Evolutionary conservation across 2,888 invertebrate species (phyloP).

Genomic region (Idaea biselata): DNA sequence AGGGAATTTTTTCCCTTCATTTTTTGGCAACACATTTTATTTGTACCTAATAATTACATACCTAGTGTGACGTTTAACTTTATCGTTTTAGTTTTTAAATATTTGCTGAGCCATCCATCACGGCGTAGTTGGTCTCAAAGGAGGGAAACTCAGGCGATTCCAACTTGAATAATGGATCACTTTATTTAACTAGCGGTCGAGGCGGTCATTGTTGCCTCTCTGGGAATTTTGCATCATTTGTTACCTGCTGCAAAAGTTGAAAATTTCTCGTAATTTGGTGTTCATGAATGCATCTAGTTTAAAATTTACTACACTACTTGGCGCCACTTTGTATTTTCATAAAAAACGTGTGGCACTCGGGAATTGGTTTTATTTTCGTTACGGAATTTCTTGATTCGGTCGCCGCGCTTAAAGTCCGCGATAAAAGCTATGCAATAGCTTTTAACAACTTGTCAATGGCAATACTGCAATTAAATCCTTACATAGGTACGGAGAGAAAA

Average conservation of each 20-base stretch:
- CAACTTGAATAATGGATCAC: conserved; percentile 28
- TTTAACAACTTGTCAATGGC: too few species aligned
- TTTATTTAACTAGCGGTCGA: conserved; percentile 2
- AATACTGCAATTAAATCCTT: too few species aligned
- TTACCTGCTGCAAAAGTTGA: background rate
- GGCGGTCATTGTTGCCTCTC: background rate
- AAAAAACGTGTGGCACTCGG: too few species aligned
- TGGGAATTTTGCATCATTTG: background rate
- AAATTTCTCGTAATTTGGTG: background rate
- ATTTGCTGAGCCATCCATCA: conserved; percentile 27
- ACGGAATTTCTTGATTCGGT: too few species aligned
- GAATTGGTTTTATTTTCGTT: too few species aligned
- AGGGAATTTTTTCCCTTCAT: too few species aligned
- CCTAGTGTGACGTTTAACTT: background rate
- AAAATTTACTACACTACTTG: background rate
- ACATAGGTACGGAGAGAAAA: too few species aligned
- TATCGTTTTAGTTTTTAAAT: background rate
- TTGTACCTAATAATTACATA: too few species aligned
- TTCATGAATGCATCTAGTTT: background rate
- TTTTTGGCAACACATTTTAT: too few species aligned
- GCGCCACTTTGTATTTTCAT: too few species aligned
- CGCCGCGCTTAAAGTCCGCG: too few species aligned
- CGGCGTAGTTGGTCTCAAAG: conserved; percentile 14
- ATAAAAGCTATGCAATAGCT: too few species aligned
- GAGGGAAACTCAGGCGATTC: conserved; percentile 12